phyloP scores from a whole-genome alignment of 2,888 invertebrate genomes.

The Acleris literana region DNA sequence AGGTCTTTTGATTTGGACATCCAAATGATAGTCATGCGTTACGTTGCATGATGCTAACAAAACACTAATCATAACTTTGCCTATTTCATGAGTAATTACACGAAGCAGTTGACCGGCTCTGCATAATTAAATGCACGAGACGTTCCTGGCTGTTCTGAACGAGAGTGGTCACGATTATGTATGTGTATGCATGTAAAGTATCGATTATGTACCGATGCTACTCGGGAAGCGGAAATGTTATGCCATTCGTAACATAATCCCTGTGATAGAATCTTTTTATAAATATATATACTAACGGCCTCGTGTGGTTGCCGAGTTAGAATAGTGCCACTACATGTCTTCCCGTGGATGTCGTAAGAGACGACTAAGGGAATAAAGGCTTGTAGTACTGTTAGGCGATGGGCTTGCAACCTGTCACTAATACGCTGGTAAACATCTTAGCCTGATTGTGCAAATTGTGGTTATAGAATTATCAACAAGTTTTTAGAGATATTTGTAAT shows the following conservation, averaged over 20 bases:
- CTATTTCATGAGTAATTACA: slow-evolving; percentile 21
- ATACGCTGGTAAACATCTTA: too few relatives aligned
- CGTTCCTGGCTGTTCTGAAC: slow-evolving; percentile 20
- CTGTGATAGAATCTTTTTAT: background rate
- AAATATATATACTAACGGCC: too few relatives aligned
- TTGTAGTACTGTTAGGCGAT: too few relatives aligned
- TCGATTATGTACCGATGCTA: background rate
- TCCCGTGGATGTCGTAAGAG: too few relatives aligned
- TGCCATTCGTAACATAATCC: background rate
- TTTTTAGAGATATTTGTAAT: too few relatives aligned
- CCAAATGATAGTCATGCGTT: background rate
- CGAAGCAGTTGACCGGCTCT: slow-evolving; percentile 22
- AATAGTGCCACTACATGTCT: too few relatives aligned
- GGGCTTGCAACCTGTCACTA: too few relatives aligned
- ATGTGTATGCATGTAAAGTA: background rate
- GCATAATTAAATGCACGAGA: slow-evolving; percentile 27
- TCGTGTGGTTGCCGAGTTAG: too few relatives aligned
- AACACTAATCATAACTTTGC: slow-evolving; percentile 25
- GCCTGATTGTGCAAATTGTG: too few relatives aligned
- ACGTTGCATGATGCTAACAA: slow-evolving; percentile 28
- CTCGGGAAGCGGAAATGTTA: slow-evolving; percentile 25
- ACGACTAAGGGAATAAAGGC: too few relatives aligned
- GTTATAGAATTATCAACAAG: too few relatives aligned
- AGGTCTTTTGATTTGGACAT: background rate
- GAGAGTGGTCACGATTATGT: slow-evolving; percentile 19